Conservation (phyloP, 2,888 invertebrate genomes). For the Heliconius hortense region DNA sequence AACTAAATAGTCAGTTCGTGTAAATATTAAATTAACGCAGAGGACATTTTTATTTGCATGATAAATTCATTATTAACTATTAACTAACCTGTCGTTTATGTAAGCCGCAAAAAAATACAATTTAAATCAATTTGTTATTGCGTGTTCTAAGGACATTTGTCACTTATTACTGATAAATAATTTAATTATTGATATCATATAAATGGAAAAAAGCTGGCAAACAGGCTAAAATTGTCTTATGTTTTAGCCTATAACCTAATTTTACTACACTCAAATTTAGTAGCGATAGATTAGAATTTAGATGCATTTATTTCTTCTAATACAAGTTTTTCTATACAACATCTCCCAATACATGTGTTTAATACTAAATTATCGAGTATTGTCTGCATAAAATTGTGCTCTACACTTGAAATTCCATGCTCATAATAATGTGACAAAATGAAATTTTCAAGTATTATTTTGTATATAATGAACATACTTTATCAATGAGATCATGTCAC, state of each 20-base stretch:
- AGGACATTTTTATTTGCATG: conserved; percentile 24
- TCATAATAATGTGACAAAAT: no score
- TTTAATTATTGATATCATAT: conserved; percentile 1
- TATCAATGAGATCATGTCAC: no score
- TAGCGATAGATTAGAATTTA: not conserved
- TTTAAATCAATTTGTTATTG: not conserved
- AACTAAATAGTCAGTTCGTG: conserved; percentile 36
- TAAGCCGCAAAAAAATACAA: not conserved
- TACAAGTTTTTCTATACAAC: not conserved
- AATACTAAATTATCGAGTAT: no score
- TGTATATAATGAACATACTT: no score
- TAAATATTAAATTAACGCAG: conserved; percentile 21
- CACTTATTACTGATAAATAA: not conserved
- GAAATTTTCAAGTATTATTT: no score
- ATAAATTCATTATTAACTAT: not conserved
- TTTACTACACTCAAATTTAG: not conserved
- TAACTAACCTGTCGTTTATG: conserved; percentile 4
- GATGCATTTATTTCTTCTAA: not conserved
- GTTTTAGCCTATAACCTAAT: no score
- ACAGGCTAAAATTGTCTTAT: no score
- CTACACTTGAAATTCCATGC: no score
- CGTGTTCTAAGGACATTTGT: not conserved
- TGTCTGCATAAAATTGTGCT: no score
- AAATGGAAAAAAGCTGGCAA: not conserved
- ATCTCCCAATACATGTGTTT: no score